Evolutionary conservation across 2,797 vertebrate genomes (phyloP).

Genomic region (Distichodus sexfasciatus): DNA sequence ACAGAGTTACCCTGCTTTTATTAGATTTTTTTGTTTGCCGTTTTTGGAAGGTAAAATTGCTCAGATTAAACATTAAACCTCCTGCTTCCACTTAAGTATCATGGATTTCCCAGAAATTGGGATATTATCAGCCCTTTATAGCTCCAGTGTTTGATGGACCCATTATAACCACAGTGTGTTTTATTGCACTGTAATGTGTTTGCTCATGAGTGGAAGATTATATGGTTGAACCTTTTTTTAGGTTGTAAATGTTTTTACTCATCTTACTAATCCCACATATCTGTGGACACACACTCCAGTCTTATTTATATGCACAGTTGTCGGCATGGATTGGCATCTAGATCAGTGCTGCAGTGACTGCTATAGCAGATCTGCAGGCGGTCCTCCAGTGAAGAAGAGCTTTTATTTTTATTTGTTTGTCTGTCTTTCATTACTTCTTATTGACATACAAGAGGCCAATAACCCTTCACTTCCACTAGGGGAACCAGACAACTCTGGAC

Average conservation of each 20-base stretch:
- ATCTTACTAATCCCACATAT: neutral
- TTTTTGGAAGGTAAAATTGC: neutral
- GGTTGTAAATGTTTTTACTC: neutral
- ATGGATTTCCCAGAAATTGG: constrained; percentile 28
- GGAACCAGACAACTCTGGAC: no score
- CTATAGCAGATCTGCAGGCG: no score
- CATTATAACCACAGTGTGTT: neutral
- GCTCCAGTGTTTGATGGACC: neutral
- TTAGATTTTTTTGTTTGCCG: neutral
- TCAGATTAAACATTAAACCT: constrained; percentile 22
- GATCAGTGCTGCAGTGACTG: no score
- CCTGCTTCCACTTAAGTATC: constrained; percentile 1
- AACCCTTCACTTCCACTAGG: no score
- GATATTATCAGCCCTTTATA: constrained; percentile 20
- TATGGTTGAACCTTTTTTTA: constrained; percentile 15
- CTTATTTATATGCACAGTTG: neutral
- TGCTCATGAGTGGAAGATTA: constrained; percentile 30
- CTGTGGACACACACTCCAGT: neutral
- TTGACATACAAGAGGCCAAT: no score
- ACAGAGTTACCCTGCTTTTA: neutral
- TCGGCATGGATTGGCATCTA: no score
- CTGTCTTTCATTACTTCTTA: no score
- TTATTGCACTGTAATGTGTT: constrained; percentile 12
- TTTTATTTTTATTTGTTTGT: no score
- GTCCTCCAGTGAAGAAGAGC: no score